phyloP scores from a whole-genome alignment of 1,140 invertebrate species.

The Venustaconcha ellipsiformis region DNA sequence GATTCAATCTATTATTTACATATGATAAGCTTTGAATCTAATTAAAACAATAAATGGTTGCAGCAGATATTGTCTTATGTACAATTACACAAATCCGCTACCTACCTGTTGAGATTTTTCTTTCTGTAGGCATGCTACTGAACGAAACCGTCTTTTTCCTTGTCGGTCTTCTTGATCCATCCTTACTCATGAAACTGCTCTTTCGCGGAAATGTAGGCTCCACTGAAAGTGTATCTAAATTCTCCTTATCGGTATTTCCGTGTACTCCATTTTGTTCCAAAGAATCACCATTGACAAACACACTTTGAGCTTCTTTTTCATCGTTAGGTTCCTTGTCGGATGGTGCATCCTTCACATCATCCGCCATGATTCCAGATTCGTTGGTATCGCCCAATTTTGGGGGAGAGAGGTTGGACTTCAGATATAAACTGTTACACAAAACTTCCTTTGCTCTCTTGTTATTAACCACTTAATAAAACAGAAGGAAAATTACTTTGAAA shows the following conservation, averaged over 20 bases:
- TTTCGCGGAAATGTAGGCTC: slow-evolving; percentile 46
- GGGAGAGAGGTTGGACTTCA: not conserved
- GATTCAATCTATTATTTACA: no score
- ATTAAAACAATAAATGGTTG: no score
- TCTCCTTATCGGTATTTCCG: slow-evolving; percentile 37
- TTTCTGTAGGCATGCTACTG: slow-evolving; percentile 66
- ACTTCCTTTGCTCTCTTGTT: no score
- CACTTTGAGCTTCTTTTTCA: slow-evolving; percentile 43
- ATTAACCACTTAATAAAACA: no score
- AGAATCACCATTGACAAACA: slow-evolving; percentile 57
- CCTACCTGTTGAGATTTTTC: slow-evolving; percentile 71
- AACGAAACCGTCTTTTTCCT: slow-evolving; percentile 68
- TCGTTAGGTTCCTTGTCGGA: slow-evolving; percentile 34
- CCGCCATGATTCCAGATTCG: slow-evolving; percentile 50
- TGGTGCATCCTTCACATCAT: slow-evolving; percentile 47
- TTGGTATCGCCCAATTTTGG: slow-evolving; percentile 14
- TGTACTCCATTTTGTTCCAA: slow-evolving; percentile 35
- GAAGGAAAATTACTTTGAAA: no score
- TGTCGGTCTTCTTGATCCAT: slow-evolving; percentile 46
- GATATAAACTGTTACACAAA: no score
- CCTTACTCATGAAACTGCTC: slow-evolving; percentile 60
- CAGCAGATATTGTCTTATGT: not conserved
- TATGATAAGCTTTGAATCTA: no score
- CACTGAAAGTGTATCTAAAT: slow-evolving; percentile 36
- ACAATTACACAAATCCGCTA: not conserved